phyloP scores from a whole-genome alignment of 1,140 invertebrate species.

The Halyomorpha halys region DNA sequence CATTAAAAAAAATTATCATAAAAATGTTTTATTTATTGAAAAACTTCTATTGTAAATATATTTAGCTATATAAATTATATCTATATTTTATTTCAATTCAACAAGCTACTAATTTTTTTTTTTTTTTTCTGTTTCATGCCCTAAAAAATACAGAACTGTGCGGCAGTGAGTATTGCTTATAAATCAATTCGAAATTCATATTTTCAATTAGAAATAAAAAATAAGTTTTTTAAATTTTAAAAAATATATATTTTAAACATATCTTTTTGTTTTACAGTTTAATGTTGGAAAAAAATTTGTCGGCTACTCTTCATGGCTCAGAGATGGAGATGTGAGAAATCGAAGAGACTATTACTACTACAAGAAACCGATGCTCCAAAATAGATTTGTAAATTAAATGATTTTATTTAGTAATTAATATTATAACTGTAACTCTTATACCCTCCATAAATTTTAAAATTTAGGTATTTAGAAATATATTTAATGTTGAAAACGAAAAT shows the following conservation, averaged over 20 bases:
- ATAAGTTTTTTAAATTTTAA: background rate
- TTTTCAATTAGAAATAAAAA: background rate
- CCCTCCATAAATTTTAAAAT: no score
- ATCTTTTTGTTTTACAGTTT: constrained; percentile 23
- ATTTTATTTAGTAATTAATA: no score
- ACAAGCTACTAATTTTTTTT: background rate
- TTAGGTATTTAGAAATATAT: no score
- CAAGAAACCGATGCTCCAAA: background rate
- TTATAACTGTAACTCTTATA: no score
- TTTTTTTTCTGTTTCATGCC: no score
- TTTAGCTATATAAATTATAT: no score
- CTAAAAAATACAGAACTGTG: constrained; percentile 23
- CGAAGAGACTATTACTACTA: constrained; percentile 16
- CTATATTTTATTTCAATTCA: no score
- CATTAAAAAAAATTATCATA: no score
- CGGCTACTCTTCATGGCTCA: constrained; percentile 21
- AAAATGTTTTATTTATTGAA: no score
- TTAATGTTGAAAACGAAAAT: no score
- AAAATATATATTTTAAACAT: background rate
- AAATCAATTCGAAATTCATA: no score
- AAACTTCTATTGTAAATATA: no score
- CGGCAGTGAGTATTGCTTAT: constrained; percentile 23
- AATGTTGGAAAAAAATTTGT: constrained; percentile 28
- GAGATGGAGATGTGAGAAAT: constrained; percentile 19
- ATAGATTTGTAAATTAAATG: constrained; percentile 3